phyloP scores from a whole-genome alignment of 2,797 vertebrate species.

The Sebastes minor region DNA sequence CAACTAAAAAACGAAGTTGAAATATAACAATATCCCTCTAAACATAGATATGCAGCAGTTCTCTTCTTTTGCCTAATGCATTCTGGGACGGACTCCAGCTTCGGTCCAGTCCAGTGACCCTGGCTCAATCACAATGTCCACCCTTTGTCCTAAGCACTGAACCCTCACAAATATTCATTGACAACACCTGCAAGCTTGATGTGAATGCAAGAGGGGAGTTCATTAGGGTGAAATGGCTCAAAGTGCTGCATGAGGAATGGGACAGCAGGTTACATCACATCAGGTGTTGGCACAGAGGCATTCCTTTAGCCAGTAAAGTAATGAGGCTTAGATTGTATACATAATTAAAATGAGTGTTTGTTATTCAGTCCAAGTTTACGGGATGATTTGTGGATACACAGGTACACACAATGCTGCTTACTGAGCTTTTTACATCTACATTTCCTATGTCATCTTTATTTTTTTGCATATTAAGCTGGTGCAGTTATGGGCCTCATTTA shows the following conservation, averaged over 20 bases:
- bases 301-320: neutral
- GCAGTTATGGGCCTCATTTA: neutral
- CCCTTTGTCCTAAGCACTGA: conserved; percentile 26
- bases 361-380: neutral
- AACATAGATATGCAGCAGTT: neutral
- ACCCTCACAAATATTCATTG: conserved; percentile 30
- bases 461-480: neutral
- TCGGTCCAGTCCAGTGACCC: conserved; percentile 20
- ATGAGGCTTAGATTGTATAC: neutral
- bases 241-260: neutral
- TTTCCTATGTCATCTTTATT: neutral
- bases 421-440: neutral
- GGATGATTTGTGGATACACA: neutral
- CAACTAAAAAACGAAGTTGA: neutral
- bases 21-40: neutral
- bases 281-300: neutral
- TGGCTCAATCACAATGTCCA: conserved; percentile 17
- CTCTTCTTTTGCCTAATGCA: neutral
- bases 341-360: neutral
- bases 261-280: neutral
- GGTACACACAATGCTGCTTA: neutral
- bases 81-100: conserved; percentile 30
- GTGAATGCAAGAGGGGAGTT: conserved; percentile 10
- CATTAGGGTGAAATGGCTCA: neutral
- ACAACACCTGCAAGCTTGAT: conserved; percentile 33